phyloP scores from a whole-genome alignment of 2,113 vertebrate species.

The Leptobrachium ailaonicum region DNA sequence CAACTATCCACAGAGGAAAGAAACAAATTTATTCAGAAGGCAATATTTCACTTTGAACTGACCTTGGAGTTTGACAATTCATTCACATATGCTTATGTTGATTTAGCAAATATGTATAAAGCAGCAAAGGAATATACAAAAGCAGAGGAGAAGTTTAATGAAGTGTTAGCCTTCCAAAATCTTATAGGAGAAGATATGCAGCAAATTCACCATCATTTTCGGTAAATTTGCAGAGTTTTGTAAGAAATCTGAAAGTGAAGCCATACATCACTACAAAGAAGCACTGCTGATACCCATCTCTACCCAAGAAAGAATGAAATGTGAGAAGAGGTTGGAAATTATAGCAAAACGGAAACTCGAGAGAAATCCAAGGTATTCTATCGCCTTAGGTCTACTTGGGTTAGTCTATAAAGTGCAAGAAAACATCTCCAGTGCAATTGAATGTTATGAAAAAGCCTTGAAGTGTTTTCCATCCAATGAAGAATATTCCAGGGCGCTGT shows the following conservation, averaged over 20 bases:
- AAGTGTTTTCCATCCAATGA: conserved; percentile 53
- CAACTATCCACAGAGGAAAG: conserved; percentile 44
- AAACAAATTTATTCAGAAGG: conserved; percentile 47
- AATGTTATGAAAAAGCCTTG: conserved; percentile 61
- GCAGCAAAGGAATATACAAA: conserved; percentile 53
- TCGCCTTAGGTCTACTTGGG: conserved; percentile 58
- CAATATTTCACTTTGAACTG: conserved; percentile 66
- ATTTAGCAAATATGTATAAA: conserved; percentile 64
- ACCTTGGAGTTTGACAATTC: conserved; percentile 53
- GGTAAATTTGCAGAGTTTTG: conserved; percentile 60
- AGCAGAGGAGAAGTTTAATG: conserved; percentile 65
- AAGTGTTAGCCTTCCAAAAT: conserved; percentile 53
- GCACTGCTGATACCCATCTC: conserved; percentile 61
- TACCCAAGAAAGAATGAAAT: conserved; percentile 18
- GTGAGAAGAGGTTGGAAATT: conserved; percentile 51
- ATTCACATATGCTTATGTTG: conserved; percentile 57
- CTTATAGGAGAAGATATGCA: conserved; percentile 59
- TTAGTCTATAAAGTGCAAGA: conserved; percentile 48
- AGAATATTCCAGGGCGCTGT: conserved; percentile 61
- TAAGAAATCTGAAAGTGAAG: conserved; percentile 59
- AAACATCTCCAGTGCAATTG: conserved; percentile 53
- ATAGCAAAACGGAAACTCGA: conserved; percentile 54
- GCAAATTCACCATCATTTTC: conserved; percentile 56
- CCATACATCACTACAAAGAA: conserved; percentile 65
- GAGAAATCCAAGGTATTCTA: conserved; percentile 35